Conservation (phyloP, 2,888 invertebrate species). For the Pandemis corylana region DNA sequence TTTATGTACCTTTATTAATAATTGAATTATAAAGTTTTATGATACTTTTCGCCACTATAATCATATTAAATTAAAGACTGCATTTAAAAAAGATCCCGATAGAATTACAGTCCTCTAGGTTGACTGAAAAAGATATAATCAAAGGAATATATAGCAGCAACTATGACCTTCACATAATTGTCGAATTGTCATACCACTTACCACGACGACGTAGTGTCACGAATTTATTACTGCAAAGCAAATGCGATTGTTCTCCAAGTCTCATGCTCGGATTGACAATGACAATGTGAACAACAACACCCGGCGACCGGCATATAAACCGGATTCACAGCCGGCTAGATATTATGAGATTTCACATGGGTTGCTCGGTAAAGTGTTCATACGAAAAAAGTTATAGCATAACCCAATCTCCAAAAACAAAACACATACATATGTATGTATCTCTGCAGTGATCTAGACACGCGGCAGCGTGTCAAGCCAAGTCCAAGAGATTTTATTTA, state of each 20-base stretch:
- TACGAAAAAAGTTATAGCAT: neutral
- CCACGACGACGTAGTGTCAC: conserved; percentile 10
- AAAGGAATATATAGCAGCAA: conserved; percentile 1
- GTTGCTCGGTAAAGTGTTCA: neutral
- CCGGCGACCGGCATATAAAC: conserved; percentile 24
- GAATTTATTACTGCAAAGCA: conserved; percentile 22
- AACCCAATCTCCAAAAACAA: neutral
- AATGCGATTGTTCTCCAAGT: conserved; percentile 29
- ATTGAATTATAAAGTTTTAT: neutral
- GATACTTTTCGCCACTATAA: neutral
- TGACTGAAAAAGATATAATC: neutral
- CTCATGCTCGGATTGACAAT: conserved; percentile 34
- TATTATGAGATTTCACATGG: conserved; percentile 22
- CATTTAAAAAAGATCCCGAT: neutral
- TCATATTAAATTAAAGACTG: neutral
- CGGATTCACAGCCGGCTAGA: conserved; percentile 32
- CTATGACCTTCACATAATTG: conserved; percentile 29
- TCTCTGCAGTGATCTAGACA: neutral
- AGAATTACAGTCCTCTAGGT: neutral
- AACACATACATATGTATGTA: neutral
- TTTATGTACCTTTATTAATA: neutral
- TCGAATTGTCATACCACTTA: conserved; percentile 13
- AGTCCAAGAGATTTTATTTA: neutral
- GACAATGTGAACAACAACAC: conserved; percentile 36
- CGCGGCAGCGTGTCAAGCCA: no score